phyloP scores from a whole-genome alignment of 2,888 invertebrate species.

The Microctonus aethiopoides region DNA sequence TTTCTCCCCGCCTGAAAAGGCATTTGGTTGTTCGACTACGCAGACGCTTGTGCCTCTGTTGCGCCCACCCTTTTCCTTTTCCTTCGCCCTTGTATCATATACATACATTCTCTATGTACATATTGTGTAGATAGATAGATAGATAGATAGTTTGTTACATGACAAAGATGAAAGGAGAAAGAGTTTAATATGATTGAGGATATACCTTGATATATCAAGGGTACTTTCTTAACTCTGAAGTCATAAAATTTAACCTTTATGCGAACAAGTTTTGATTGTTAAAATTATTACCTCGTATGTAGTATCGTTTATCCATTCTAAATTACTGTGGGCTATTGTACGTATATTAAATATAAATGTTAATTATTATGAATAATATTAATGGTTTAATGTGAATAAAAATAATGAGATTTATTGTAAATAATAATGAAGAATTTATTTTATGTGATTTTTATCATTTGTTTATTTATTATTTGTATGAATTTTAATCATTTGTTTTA shows the following conservation, averaged over 20 bases:
- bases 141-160: not conserved
- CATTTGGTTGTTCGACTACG: conserved; percentile 19
- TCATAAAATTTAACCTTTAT: not conserved
- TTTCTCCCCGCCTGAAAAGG: conserved; percentile 35
- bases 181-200: not conserved
- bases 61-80: conserved; percentile 19
- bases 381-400: too few relatives aligned
- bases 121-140: not conserved
- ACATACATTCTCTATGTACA: not conserved
- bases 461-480: too few relatives aligned
- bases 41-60: conserved; percentile 39
- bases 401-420: too few relatives aligned
- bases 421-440: too few relatives aligned
- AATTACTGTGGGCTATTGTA: too few relatives aligned
- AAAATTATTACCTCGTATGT: not conserved
- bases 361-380: too few relatives aligned
- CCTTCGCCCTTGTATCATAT: not conserved
- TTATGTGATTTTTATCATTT: too few relatives aligned
- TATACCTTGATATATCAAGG: not conserved
- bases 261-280: not conserved
- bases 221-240: not conserved
- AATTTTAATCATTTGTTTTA: too few relatives aligned
- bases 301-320: too few relatives aligned
- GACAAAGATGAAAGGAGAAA: not conserved
- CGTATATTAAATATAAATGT: too few relatives aligned